Percentiles rank a stretch among this genome's conserved stretches.
These are phyloP conservation scores for Sarcophaga subvicina DNA, from an alignment of 2,888 invertebrate species.

Conservation along the genomic window DNA sequence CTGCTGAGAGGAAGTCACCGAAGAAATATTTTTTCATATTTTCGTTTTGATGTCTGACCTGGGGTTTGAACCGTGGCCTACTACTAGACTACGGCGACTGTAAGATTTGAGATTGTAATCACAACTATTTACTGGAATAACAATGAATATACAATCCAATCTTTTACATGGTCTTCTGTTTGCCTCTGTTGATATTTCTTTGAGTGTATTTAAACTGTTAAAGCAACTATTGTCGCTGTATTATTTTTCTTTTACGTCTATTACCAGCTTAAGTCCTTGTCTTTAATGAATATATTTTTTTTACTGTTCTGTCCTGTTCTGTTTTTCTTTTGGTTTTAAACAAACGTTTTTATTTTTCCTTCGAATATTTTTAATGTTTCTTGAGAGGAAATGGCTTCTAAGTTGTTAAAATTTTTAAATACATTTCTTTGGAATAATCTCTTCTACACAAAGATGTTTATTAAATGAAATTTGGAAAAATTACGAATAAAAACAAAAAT, in stretches of 20 bases:
- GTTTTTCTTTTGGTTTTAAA: not conserved
- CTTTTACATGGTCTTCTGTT: not conserved
- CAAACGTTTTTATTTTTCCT: not conserved
- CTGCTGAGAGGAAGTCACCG: no score
- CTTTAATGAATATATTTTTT: constrained; percentile 11
- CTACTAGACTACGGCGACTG: no score
- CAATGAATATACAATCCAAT: no score
- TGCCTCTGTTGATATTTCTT: not conserved
- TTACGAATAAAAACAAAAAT: no score
- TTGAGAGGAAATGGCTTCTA: constrained; percentile 43
- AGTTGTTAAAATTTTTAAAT: constrained; percentile 36
- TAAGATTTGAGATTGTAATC: no score
- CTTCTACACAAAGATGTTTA: no score
- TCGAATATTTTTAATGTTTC: constrained; percentile 6
- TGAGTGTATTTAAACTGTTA: not conserved
- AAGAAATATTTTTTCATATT: no score
- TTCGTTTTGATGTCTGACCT: no score
- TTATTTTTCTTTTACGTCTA: not conserved
- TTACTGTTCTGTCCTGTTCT: no score
- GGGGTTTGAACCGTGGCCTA: no score
- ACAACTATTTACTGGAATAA: no score
- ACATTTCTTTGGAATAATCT: constrained; percentile 13
- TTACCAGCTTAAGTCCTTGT: constrained; percentile 16
- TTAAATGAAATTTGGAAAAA: no score
- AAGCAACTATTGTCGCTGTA: not conserved